Conservation (phyloP, 2,113 vertebrate species). For the Ictalurus furcatus region DNA sequence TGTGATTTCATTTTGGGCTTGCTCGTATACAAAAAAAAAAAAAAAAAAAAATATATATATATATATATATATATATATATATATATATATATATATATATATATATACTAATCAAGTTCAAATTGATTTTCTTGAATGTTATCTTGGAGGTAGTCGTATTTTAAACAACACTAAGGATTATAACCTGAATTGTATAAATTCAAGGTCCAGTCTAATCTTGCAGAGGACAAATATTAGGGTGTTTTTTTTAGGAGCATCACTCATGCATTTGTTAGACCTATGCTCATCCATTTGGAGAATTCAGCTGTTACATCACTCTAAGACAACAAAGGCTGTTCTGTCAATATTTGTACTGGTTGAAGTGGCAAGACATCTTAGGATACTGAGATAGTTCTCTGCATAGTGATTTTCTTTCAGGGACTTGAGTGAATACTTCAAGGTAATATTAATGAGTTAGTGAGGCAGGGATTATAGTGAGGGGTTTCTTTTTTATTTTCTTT, state of each 20-base stretch:
- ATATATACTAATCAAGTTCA: constrained; percentile 57
- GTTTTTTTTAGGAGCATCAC: constrained; percentile 1
- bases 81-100: too few species aligned
- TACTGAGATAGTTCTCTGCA: constrained; percentile 15
- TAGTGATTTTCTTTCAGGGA: constrained; percentile 16
- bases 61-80: too few species aligned
- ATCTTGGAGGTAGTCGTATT: constrained; percentile 56
- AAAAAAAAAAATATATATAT: too few species aligned
- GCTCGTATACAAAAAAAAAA: neutral
- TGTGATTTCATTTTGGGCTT: constrained; percentile 28
- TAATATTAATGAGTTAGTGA: constrained; percentile 28
- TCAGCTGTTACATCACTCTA: constrained; percentile 30
- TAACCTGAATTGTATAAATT: constrained; percentile 5
- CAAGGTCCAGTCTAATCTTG: constrained; percentile 4
- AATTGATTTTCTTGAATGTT: constrained; percentile 34
- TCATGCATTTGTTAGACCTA: constrained; percentile 20
- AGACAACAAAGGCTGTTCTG: constrained; percentile 32
- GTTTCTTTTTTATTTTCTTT: neutral
- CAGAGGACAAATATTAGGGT: constrained; percentile 32
- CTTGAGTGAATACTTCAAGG: neutral
- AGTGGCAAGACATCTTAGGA: constrained; percentile 31
- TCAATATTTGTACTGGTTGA: constrained; percentile 48
- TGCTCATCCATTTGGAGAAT: constrained; percentile 16
- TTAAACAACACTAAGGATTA: constrained; percentile 52
- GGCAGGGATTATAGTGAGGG: neutral